Evolutionary conservation across 2,888 invertebrate genomes (phyloP).

Genomic region (Dicycla oo): DNA sequence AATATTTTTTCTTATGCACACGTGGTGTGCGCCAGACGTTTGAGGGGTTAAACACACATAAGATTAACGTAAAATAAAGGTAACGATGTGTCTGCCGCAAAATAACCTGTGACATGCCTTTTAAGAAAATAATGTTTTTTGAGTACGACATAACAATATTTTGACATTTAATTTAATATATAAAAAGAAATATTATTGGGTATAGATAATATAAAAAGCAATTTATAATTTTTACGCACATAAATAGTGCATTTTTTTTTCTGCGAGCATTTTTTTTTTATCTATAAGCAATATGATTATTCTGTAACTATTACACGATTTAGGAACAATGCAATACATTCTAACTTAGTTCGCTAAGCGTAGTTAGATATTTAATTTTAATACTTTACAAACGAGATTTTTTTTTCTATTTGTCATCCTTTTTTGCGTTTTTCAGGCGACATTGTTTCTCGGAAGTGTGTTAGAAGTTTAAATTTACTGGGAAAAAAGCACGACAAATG

Average conservation of each 20-base stretch:
- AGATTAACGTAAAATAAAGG: background rate
- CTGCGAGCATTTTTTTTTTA: slow-evolving; percentile 74
- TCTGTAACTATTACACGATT: slow-evolving; percentile 70
- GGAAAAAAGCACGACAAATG: slow-evolving; percentile 57
- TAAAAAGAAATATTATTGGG: slow-evolving; percentile 53
- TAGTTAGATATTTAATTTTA: slow-evolving; percentile 80
- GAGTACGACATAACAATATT: slow-evolving; percentile 41
- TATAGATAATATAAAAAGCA: slow-evolving; percentile 62
- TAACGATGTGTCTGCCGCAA: background rate
- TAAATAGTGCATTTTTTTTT: slow-evolving; percentile 77
- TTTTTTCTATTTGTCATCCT: slow-evolving; percentile 67
- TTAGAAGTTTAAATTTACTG: slow-evolving; percentile 58
- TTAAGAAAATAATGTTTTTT: slow-evolving; percentile 44
- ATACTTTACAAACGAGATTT: slow-evolving; percentile 73
- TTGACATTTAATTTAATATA: slow-evolving; percentile 59
- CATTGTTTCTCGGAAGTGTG: slow-evolving; percentile 40
- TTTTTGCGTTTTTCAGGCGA: slow-evolving; percentile 64
- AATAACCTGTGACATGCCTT: background rate
- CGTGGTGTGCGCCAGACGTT: too few species aligned
- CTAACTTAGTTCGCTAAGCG: slow-evolving; percentile 80
- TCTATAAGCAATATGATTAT: slow-evolving; percentile 69
- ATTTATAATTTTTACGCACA: slow-evolving; percentile 74
- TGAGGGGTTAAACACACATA: too few species aligned
- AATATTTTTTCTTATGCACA: too few species aligned
- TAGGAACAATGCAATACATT: slow-evolving; percentile 85